Percentiles rank a stretch among this genome's conserved stretches.
phyloP scores from a whole-genome alignment of 2,888 invertebrate species.

The Lypha dubia region DNA sequence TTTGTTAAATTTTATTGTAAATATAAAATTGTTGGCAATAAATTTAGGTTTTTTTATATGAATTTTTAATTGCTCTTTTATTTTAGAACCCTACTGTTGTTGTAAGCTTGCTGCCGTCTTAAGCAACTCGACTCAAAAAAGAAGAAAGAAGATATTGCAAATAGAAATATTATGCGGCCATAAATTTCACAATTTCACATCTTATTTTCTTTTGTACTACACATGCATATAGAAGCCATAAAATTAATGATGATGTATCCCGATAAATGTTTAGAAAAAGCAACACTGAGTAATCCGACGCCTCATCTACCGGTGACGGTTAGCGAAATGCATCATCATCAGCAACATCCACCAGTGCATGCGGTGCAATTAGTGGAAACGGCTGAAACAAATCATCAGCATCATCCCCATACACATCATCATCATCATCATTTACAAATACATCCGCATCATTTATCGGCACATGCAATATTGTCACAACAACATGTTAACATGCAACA shows the following conservation, averaged over 20 bases:
- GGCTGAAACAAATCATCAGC: conserved; percentile 64
- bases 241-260: conserved; percentile 75
- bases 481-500: conserved; percentile 66
- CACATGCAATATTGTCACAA: conserved; percentile 70
- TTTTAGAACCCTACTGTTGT: conserved; percentile 14
- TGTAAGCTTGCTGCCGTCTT: background rate
- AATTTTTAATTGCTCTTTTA: background rate
- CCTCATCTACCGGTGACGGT: conserved; percentile 68
- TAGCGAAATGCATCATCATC: conserved; percentile 72
- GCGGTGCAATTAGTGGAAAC: conserved; percentile 67
- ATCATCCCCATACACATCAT: conserved; percentile 56
- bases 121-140: background rate
- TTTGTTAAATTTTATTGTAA: too few relatives aligned
- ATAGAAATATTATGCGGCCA: conserved; percentile 34
- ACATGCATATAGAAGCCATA: conserved; percentile 64
- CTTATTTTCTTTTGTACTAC: conserved; percentile 42
- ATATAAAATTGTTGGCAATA: too few relatives aligned
- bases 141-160: background rate
- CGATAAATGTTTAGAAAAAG: conserved; percentile 77
- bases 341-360: conserved; percentile 68
- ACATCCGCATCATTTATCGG: conserved; percentile 74
- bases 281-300: conserved; percentile 69
- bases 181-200: conserved; percentile 40
- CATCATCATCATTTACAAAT: conserved; percentile 74
- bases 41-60: too few relatives aligned